Conservation (phyloP, 2,888 invertebrate genomes). For the Epirrhoe tristata region DNA sequence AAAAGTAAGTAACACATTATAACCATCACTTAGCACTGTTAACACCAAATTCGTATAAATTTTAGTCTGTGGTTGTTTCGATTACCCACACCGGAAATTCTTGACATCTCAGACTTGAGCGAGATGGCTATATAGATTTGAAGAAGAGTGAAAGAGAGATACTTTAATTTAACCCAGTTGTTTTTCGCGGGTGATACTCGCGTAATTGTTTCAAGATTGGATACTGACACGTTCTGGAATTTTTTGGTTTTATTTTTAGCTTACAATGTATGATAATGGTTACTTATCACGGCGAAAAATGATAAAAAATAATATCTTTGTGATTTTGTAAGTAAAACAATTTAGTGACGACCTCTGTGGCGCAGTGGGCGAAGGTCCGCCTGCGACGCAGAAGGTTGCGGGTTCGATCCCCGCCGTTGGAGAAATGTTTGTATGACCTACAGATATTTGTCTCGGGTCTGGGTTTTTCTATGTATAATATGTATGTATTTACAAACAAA, state of each 20-base stretch:
- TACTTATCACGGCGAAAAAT: background rate
- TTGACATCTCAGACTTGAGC: slow-evolving; percentile 49
- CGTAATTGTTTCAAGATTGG: slow-evolving; percentile 39
- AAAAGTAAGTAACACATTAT: slow-evolving; percentile 47
- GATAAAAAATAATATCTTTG: background rate
- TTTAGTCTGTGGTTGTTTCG: slow-evolving; percentile 37
- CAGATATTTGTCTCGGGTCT: no score
- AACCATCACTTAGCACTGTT: slow-evolving; percentile 45
- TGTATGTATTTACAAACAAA: no score
- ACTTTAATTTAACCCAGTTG: slow-evolving; percentile 35
- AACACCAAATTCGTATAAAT: slow-evolving; percentile 42
- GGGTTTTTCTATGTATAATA: no score
- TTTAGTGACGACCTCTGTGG: no score
- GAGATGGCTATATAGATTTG: slow-evolving; percentile 41
- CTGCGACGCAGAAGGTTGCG: no score
- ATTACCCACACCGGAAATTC: slow-evolving; percentile 63
- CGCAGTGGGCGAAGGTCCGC: no score
- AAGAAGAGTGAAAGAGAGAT: slow-evolving; percentile 38
- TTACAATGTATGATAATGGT: background rate
- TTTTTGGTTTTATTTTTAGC: slow-evolving; percentile 17
- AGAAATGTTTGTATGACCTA: no score
- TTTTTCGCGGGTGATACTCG: slow-evolving; percentile 30
- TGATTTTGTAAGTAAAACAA: background rate
- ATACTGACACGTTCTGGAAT: slow-evolving; percentile 23
- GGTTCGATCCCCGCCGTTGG: no score